Percentiles rank a stretch among this genome's conserved stretches.
Conservation (phyloP, 2,888 invertebrate species). For the Tiphia femorata region DNA sequence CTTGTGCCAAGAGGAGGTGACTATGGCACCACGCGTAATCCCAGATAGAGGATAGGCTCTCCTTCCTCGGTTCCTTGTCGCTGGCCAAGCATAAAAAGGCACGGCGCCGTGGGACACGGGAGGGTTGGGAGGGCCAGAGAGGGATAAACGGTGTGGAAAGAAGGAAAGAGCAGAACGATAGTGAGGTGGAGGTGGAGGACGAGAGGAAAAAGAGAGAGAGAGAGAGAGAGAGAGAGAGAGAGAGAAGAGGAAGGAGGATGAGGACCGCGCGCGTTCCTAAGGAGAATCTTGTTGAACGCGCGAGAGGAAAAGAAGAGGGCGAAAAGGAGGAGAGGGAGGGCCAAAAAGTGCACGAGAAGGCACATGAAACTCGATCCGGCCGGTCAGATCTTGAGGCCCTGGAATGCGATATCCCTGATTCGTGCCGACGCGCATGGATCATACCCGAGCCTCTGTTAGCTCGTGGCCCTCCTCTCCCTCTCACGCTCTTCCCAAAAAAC, state of each 20-base stretch:
- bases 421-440: slow-evolving; percentile 62
- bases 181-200: slow-evolving; percentile 1
- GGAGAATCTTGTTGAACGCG: not conserved
- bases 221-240: slow-evolving; percentile 4
- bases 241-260: too few relatives aligned
- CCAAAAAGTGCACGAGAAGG: slow-evolving; percentile 42
- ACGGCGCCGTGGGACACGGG: not conserved
- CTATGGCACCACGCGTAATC: slow-evolving; percentile 24
- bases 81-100: slow-evolving; percentile 39
- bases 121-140: not conserved
- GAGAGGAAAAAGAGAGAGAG: not conserved
- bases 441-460: slow-evolving; percentile 58
- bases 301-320: not conserved
- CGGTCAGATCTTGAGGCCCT: slow-evolving; percentile 48
- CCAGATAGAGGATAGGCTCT: too few relatives aligned
- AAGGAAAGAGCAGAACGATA: not conserved
- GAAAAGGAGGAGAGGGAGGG: slow-evolving; percentile 8
- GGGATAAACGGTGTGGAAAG: not conserved
- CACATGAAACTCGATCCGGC: slow-evolving; percentile 61
- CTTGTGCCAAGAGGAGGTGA: too few relatives aligned
- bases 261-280: not conserved
- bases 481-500: slow-evolving; percentile 48
- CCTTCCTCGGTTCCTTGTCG: slow-evolving; percentile 32
- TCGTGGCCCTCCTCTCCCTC: too few relatives aligned
- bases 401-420: slow-evolving; percentile 67